These are phyloP conservation scores for Nannoperca obscura DNA, from an alignment of 2,797 vertebrate species.

Conservation along the genomic window DNA sequence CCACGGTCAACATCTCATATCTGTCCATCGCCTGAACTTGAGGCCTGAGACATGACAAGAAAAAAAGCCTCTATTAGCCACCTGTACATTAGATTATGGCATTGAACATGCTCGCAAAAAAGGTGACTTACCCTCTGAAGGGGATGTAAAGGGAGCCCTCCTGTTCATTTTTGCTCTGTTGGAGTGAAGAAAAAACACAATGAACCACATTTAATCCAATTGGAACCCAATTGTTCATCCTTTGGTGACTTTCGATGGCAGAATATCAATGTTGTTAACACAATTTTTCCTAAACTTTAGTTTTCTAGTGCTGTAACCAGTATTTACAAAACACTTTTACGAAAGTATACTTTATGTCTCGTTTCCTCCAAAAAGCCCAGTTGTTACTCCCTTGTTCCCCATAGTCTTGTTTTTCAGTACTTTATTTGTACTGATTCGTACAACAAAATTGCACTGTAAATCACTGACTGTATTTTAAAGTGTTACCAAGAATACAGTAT, in stretches of 20 bases:
- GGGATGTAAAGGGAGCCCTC: neutral
- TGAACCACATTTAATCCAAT: neutral
- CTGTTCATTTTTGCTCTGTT: slow-evolving; percentile 3
- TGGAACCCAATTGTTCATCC: neutral
- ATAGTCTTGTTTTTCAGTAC: too few species aligned
- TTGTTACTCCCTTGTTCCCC: too few species aligned
- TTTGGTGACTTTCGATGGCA: neutral
- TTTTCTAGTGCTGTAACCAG: too few species aligned
- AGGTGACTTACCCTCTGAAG: neutral
- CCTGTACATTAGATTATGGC: neutral
- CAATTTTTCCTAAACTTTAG: too few species aligned
- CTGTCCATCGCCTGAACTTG: neutral
- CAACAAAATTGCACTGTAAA: too few species aligned
- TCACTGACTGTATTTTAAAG: too few species aligned
- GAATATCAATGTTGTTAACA: too few species aligned
- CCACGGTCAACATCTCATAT: neutral
- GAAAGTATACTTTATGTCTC: too few species aligned
- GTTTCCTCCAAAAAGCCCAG: too few species aligned
- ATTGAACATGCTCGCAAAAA: neutral
- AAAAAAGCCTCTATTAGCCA: neutral
- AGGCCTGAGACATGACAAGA: slow-evolving; percentile 19
- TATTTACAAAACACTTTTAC: too few species aligned
- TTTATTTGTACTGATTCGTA: too few species aligned
- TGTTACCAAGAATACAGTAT: too few species aligned
- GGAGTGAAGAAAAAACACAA: neutral